phyloP scores from a whole-genome alignment of 2,113 vertebrate species.

The Anolis carolinensis region DNA sequence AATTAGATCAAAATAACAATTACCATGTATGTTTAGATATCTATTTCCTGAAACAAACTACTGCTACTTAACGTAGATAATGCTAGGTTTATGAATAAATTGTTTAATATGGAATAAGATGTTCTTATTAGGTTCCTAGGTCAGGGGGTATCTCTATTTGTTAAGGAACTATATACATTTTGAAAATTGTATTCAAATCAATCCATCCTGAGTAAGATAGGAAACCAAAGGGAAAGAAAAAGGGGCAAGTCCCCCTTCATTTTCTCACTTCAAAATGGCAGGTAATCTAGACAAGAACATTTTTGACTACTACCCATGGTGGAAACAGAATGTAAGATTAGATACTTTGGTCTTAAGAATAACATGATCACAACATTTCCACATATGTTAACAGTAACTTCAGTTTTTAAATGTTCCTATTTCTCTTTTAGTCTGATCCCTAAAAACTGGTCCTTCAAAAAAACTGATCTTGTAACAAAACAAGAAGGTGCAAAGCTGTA shows the following conservation, averaged over 20 bases:
- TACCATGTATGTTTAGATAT: no score
- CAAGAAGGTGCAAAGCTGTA: no score
- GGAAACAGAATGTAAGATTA: background rate
- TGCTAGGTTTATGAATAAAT: no score
- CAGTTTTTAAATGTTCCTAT: constrained; percentile 18
- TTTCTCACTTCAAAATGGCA: background rate
- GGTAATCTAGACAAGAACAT: background rate
- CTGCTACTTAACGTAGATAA: no score
- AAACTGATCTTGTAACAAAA: constrained; percentile 14
- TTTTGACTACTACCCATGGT: no score
- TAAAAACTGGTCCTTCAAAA: background rate
- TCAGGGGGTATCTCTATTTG: background rate
- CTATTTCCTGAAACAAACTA: no score
- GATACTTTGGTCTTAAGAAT: background rate
- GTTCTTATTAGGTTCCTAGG: no score
- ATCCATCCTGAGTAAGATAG: background rate
- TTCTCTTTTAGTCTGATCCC: constrained; percentile 19
- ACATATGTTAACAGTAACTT: background rate
- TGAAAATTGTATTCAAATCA: background rate
- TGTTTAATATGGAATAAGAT: no score
- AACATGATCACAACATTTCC: no score
- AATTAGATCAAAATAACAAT: no score
- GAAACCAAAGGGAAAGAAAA: background rate
- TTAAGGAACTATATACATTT: background rate
- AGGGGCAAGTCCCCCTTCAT: background rate